These are phyloP conservation scores for Gavialis gangeticus DNA, from an alignment of 2,113 vertebrate species.

Conservation along the genomic window DNA sequence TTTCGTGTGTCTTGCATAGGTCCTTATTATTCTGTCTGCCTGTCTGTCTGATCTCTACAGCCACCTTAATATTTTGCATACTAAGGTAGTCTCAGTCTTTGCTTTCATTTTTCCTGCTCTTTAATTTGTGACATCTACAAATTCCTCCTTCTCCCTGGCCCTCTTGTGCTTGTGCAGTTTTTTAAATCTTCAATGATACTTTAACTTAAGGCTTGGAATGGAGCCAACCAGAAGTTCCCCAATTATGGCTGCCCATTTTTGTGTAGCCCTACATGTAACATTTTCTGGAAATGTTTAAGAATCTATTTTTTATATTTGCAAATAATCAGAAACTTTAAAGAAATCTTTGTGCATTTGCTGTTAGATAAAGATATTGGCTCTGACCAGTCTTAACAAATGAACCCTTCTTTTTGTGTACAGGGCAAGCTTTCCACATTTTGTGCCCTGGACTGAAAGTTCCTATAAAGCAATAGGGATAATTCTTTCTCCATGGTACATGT, in stretches of 20 bases:
- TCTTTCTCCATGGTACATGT: background rate
- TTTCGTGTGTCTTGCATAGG: background rate
- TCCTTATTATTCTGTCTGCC: conserved; percentile 10
- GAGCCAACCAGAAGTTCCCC: conserved; percentile 51
- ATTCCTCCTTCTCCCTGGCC: conserved; percentile 49
- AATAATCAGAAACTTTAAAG: background rate
- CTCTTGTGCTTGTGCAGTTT: conserved; percentile 41
- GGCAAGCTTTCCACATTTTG: background rate
- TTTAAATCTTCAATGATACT: conserved; percentile 52
- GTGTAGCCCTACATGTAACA: background rate
- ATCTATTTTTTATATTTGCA: fast-evolving
- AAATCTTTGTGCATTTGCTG: background rate
- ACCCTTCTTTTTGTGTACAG: background rate
- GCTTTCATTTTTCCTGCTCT: conserved; percentile 54
- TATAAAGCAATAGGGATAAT: background rate
- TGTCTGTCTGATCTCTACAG: conserved; percentile 10
- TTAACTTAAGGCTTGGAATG: conserved; percentile 51
- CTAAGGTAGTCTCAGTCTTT: conserved; percentile 28
- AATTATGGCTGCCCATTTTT: conserved; percentile 53
- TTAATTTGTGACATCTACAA: conserved; percentile 67
- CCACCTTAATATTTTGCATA: conserved; percentile 13
- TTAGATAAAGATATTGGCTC: background rate
- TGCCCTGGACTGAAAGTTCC: background rate
- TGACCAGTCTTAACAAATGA: background rate
- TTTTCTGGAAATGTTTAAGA: background rate